Conservation (phyloP, 2,797 vertebrate genomes). For the Sebastiscus tertius region DNA sequence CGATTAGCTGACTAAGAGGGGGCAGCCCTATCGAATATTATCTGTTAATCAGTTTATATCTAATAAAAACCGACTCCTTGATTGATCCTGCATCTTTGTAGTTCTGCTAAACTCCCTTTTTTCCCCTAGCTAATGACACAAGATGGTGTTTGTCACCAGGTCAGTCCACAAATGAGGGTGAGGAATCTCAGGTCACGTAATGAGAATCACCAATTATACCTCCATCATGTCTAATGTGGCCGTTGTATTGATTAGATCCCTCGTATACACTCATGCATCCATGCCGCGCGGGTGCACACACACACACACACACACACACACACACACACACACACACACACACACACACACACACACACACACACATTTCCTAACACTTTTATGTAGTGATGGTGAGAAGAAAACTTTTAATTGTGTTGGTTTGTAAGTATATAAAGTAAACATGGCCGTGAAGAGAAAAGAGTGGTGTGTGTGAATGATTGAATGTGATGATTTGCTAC, state of each 20-base stretch:
- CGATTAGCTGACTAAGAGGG: no score
- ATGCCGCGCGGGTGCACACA: not conserved
- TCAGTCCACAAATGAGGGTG: conserved; percentile 53
- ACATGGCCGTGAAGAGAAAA: not conserved
- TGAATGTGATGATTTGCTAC: not conserved
- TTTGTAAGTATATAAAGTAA: not conserved
- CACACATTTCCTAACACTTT: conserved; percentile 28
- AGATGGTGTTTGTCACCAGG: conserved; percentile 63
- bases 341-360: no score
- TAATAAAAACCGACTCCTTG: not conserved
- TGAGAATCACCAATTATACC: conserved; percentile 28
- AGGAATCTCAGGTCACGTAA: conserved; percentile 56
- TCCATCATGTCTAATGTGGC: conserved; percentile 3
- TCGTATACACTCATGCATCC: not conserved
- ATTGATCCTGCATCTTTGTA: not conserved
- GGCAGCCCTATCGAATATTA: not conserved
- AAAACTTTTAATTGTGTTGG: conserved; percentile 1
- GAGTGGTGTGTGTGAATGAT: not conserved
- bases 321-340: not conserved
- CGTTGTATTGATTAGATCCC: not conserved
- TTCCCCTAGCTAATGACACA: conserved; percentile 33
- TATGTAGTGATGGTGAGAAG: conserved; percentile 25
- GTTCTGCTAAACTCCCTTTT: not conserved
- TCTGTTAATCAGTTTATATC: not conserved
- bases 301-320: not conserved